phyloP scores from a whole-genome alignment of 2,113 vertebrate genomes.

The Tonatia bakeri region DNA sequence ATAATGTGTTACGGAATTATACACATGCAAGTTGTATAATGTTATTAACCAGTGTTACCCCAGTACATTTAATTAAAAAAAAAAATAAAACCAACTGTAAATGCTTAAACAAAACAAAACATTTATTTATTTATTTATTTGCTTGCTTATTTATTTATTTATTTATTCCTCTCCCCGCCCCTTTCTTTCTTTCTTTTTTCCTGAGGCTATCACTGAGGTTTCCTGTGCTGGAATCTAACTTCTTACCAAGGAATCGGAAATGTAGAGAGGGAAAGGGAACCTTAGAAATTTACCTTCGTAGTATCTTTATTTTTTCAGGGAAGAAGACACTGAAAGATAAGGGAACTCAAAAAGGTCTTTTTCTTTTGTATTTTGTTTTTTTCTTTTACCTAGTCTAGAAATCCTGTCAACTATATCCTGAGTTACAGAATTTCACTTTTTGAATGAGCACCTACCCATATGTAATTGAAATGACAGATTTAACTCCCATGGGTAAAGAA shows the following conservation, averaged over 20 bases:
- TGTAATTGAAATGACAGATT: background rate
- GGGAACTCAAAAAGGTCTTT: background rate
- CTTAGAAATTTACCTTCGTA: background rate
- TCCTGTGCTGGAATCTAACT: background rate
- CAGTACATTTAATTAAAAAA: too few relatives aligned
- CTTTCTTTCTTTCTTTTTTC: background rate
- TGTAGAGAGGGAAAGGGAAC: background rate
- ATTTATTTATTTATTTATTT: background rate
- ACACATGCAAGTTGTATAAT: too few relatives aligned
- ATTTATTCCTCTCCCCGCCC: too few relatives aligned
- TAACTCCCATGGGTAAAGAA: background rate
- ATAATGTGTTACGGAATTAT: too few relatives aligned
- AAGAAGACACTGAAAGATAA: background rate
- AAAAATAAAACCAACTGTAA: too few relatives aligned
- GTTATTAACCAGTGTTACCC: too few relatives aligned
- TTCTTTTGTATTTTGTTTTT: background rate
- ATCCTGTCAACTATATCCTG: background rate
- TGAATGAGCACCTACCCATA: background rate
- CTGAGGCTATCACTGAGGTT: background rate
- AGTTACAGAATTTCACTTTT: conserved; percentile 25
- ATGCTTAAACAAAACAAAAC: too few relatives aligned
- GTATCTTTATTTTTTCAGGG: background rate
- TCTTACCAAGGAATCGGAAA: conserved; percentile 9
- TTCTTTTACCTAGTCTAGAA: background rate
- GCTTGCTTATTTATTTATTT: too few relatives aligned